phyloP scores from a whole-genome alignment of 2,797 vertebrate genomes.

The Mus minutoides region DNA sequence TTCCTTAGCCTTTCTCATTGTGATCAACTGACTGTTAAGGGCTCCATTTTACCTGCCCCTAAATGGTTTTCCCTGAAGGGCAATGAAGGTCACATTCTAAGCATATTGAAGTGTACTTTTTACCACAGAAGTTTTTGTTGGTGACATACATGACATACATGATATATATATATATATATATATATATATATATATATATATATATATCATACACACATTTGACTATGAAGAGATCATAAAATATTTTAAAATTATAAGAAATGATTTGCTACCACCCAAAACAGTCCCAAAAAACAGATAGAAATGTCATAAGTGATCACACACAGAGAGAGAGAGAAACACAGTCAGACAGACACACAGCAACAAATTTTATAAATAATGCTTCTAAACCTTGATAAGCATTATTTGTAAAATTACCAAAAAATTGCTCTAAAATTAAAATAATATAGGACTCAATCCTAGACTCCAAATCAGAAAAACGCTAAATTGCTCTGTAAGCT shows the following conservation, averaged over 20 bases:
- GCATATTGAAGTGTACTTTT: background rate
- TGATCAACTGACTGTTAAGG: background rate
- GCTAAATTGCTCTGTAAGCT: background rate
- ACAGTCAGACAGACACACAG: background rate
- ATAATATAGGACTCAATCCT: background rate
- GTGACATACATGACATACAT: no score
- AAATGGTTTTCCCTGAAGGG: background rate
- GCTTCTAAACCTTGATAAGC: constrained; percentile 27
- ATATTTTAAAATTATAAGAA: constrained; percentile 17
- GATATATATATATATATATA: no score
- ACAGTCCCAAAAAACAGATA: background rate
- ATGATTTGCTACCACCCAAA: background rate
- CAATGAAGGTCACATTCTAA: background rate
- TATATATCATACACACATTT: background rate
- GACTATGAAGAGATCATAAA: background rate
- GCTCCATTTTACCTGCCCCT: background rate
- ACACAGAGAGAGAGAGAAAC: background rate
- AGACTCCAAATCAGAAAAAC: background rate
- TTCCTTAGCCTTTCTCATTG: background rate
- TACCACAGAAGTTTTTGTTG: background rate
- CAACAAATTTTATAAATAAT: background rate
- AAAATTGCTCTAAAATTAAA: constrained; percentile 1
- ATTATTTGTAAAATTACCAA: constrained; percentile 31
- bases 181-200: background rate
- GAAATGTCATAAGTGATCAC: background rate